phyloP scores from a whole-genome alignment of 2,113 vertebrate genomes.

The human (Homo sapiens) region DNA sequence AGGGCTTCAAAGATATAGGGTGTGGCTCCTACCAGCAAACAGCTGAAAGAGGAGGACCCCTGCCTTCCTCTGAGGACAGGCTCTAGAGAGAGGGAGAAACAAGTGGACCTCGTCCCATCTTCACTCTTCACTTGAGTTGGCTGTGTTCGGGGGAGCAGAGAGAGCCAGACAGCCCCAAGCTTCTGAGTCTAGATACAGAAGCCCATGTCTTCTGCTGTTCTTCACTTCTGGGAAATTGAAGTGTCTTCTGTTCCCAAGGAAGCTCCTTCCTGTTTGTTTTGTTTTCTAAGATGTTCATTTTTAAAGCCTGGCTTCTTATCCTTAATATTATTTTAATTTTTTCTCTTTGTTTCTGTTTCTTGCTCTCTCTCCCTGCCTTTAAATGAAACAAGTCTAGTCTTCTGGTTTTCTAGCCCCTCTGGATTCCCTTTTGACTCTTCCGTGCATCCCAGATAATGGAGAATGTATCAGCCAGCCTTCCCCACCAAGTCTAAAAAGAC shows the following conservation, averaged over 20 bases:
- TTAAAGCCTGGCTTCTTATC: slow-evolving; percentile 71
- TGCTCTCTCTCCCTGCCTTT: slow-evolving; percentile 57
- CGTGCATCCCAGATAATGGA: slow-evolving; percentile 42
- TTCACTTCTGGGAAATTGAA: slow-evolving; percentile 50
- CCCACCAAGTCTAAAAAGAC: not conserved
- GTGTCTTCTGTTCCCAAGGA: slow-evolving; percentile 51
- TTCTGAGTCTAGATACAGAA: not conserved
- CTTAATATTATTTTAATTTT: slow-evolving; percentile 54
- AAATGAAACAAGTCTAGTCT: slow-evolving; percentile 73
- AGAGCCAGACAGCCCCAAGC: slow-evolving; percentile 49
- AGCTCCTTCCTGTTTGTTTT: slow-evolving; percentile 62
- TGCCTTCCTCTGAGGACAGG: slow-evolving; percentile 51
- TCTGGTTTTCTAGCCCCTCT: slow-evolving; percentile 79
- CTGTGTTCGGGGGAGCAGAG: slow-evolving; percentile 58
- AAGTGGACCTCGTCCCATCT: not conserved
- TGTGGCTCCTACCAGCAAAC: slow-evolving; percentile 53
- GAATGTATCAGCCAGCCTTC: not conserved
- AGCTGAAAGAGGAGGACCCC: slow-evolving; percentile 40
- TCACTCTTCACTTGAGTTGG: not conserved
- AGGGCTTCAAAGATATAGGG: slow-evolving; percentile 39
- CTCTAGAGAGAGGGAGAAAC: slow-evolving; percentile 58
- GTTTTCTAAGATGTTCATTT: slow-evolving; percentile 73
- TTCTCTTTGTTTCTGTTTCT: not conserved
- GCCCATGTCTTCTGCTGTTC: slow-evolving; percentile 53
- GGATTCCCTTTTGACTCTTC: slow-evolving; percentile 73